phyloP scores from a whole-genome alignment of 2,113 vertebrate species.

The Hylia prasina region DNA sequence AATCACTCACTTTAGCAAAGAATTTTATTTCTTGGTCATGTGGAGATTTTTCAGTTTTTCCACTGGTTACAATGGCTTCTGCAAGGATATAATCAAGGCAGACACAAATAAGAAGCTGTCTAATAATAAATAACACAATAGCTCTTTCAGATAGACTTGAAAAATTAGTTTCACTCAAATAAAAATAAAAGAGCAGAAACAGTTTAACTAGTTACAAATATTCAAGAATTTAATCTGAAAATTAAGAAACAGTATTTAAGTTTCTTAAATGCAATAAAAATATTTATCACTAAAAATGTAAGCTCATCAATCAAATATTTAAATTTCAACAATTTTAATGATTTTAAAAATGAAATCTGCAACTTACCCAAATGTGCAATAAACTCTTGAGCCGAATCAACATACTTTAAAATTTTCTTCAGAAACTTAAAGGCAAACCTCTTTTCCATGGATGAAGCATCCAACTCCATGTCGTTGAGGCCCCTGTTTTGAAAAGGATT shows the following conservation, averaged over 20 bases:
- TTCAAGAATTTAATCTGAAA: not conserved
- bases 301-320: not conserved
- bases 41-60: constrained; percentile 92
- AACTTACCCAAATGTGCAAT: constrained; percentile 91
- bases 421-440: constrained; percentile 96
- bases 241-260: not conserved
- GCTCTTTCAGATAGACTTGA: not conserved
- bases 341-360: not conserved
- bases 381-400: constrained; percentile 96
- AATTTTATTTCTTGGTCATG: constrained; percentile 99
- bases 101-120: not conserved
- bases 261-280: not conserved
- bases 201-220: not conserved
- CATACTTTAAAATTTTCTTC: constrained; percentile 95
- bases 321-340: not conserved
- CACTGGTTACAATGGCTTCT: constrained; percentile 93
- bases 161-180: not conserved
- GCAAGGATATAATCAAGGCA: constrained; percentile 39
- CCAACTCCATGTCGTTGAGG: constrained; percentile 87
- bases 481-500: constrained; percentile 73
- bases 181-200: not conserved
- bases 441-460: constrained; percentile 96
- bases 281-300: not conserved
- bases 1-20: constrained; percentile 91
- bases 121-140: not conserved